Evolutionary conservation across 2,888 invertebrate species (phyloP).

Genomic region (Philonicus albiceps): DNA sequence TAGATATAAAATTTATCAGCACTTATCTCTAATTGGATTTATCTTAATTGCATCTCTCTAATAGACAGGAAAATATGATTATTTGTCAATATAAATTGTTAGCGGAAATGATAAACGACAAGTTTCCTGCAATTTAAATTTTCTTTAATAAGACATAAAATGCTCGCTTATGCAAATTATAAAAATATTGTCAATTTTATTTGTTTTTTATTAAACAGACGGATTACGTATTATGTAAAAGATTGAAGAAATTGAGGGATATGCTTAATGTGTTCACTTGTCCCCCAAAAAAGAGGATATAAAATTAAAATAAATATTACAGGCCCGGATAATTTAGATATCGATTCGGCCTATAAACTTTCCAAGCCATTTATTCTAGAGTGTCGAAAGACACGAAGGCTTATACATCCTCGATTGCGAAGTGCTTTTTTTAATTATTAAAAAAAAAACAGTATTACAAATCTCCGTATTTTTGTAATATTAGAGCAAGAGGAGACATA

Average conservation of each 20-base stretch:
- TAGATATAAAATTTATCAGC: neutral
- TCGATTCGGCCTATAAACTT: neutral
- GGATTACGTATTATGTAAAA: neutral
- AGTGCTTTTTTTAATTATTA: too few relatives aligned
- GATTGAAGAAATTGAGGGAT: neutral
- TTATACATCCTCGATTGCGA: too few relatives aligned
- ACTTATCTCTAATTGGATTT: neutral
- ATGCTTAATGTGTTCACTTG: too few relatives aligned
- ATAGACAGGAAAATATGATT: neutral
- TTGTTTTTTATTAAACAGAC: neutral
- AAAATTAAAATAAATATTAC: neutral
- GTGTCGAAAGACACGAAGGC: too few relatives aligned
- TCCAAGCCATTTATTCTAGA: too few relatives aligned
- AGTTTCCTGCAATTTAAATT: neutral
- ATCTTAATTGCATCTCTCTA: neutral
- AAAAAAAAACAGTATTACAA: too few relatives aligned
- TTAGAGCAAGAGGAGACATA: too few relatives aligned
- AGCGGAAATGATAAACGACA: neutral
- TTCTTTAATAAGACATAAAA: neutral
- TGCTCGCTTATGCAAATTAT: neutral
- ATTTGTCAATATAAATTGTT: neutral
- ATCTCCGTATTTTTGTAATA: too few relatives aligned
- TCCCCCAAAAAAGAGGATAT: neutral
- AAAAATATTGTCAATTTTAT: neutral
- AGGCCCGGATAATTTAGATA: neutral